These are phyloP conservation scores for Mormyrus hasselquistii DNA, from an alignment of 2,797 vertebrate genomes.

Conservation along the genomic window DNA sequence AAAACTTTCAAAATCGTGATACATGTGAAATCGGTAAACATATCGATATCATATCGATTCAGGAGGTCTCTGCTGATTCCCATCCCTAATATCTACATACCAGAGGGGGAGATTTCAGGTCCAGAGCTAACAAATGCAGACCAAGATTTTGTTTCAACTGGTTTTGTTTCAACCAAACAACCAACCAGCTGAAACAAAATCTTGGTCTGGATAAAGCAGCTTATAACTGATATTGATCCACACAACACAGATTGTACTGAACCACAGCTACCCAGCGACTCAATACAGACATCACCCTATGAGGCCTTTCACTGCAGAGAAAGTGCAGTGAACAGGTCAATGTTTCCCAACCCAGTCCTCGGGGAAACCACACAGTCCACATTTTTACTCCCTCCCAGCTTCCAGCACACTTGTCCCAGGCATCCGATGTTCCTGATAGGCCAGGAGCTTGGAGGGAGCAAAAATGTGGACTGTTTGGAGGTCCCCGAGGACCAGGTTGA, in stretches of 20 bases:
- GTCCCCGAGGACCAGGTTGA: neutral
- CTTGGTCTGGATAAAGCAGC: neutral
- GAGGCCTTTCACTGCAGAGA: neutral
- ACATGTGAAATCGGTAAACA: neutral
- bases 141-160: neutral
- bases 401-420: neutral
- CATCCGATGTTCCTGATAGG: neutral
- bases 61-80: neutral
- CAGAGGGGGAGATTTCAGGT: neutral
- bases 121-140: neutral
- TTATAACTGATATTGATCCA: neutral
- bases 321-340: neutral
- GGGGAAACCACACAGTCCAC: neutral
- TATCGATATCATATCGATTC: neutral
- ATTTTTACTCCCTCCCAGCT: neutral
- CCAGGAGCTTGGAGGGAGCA: neutral
- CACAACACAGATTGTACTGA: neutral
- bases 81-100: neutral
- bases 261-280: neutral
- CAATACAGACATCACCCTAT: neutral
- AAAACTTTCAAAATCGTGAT: neutral
- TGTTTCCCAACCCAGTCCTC: neutral
- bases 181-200: neutral
- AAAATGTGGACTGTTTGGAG: neutral
- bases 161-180: neutral